Evolutionary conservation across 2,113 vertebrate species (phyloP).

Genomic region (Pseudolaguvia tuberculata): DNA sequence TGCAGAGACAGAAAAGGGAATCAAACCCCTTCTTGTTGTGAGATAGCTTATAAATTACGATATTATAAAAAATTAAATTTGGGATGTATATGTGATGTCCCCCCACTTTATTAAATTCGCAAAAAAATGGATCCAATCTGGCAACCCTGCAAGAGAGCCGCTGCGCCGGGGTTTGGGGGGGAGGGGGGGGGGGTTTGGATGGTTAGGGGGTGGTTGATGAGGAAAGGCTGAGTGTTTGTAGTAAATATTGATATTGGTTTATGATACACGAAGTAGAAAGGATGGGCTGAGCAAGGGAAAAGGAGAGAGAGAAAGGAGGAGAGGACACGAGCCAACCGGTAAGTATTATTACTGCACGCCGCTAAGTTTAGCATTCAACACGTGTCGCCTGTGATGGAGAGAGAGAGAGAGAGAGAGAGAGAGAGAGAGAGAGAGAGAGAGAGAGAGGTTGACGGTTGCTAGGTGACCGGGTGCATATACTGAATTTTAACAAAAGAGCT

Average conservation of each 20-base stretch:
- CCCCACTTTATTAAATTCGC: neutral
- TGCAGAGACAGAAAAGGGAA: too few species aligned
- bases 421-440: slow-evolving; percentile 63
- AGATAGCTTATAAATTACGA: too few species aligned
- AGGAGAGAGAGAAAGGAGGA: slow-evolving; percentile 42
- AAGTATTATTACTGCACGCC: slow-evolving; percentile 74
- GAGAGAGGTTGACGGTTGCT: slow-evolving; percentile 77
- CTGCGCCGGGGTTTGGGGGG: too few species aligned
- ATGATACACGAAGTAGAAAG: slow-evolving; percentile 63
- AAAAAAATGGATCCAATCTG: neutral
- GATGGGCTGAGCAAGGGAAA: slow-evolving; percentile 48
- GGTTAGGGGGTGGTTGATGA: slow-evolving; percentile 48
- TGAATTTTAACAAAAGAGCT: slow-evolving; percentile 83
- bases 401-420: slow-evolving; percentile 45
- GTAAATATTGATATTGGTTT: slow-evolving; percentile 81
- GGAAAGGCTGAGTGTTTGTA: slow-evolving; percentile 66
- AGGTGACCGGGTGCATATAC: slow-evolving; percentile 79
- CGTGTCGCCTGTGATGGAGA: slow-evolving; percentile 76
- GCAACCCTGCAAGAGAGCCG: slow-evolving; percentile 40
- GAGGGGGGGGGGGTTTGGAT: slow-evolving; percentile 48
- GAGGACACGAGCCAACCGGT: slow-evolving; percentile 61
- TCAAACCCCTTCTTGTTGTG: too few species aligned
- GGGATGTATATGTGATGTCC: neutral
- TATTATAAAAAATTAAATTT: neutral
- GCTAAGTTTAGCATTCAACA: slow-evolving; percentile 84